These are phyloP conservation scores for Barnardius zonarius DNA, from an alignment of 2,113 vertebrate genomes.

Conservation along the genomic window DNA sequence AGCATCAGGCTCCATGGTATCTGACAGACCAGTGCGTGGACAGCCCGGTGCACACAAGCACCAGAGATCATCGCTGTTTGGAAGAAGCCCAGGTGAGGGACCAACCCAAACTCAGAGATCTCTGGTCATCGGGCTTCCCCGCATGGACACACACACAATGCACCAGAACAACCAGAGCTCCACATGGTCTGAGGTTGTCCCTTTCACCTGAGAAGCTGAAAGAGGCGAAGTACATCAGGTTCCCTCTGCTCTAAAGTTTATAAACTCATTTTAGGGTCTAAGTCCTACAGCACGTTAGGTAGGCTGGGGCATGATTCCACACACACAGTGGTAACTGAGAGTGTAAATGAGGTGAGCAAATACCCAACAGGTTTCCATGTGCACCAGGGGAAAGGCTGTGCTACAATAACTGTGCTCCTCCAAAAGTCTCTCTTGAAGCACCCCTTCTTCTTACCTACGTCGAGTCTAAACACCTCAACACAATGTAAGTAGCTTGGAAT, in stretches of 20 bases:
- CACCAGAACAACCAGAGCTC: neutral
- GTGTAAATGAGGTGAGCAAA: neutral
- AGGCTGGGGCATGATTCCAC: neutral
- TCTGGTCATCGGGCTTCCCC: neutral
- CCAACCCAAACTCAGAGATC: neutral
- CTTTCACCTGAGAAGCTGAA: neutral
- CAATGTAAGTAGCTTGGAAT: neutral
- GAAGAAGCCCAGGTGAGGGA: neutral
- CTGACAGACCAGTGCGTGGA: accelerated
- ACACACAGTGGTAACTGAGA: neutral
- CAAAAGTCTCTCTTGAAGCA: neutral
- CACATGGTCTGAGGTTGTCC: neutral
- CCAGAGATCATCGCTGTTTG: accelerated
- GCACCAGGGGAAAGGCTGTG: neutral
- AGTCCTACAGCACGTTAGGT: neutral
- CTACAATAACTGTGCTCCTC: neutral
- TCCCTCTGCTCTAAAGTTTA: neutral
- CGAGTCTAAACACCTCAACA: neutral
- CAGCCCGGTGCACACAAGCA: neutral
- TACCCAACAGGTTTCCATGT: neutral
- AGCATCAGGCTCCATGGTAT: neutral
- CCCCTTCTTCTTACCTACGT: constrained; percentile 23
- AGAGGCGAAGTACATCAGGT: neutral
- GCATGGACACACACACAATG: neutral
- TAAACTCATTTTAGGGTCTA: neutral